Percentiles rank a stretch among this genome's conserved stretches.
Evolutionary conservation across 2,797 vertebrate genomes (phyloP).

Genomic region (Lindbergichthys nudifrons): DNA sequence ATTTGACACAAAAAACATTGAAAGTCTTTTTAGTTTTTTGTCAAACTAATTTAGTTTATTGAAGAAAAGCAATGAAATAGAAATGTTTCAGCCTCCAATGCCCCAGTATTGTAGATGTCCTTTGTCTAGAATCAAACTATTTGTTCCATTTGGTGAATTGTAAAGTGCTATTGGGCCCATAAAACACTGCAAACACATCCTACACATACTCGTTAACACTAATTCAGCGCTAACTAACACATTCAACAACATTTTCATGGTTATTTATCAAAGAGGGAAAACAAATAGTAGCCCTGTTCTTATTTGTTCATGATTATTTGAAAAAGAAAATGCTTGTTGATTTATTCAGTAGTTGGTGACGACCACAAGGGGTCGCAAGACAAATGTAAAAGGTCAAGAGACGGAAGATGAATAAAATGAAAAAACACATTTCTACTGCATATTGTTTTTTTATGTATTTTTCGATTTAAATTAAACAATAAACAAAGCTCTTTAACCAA

Average conservation of each 20-base stretch:
- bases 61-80: slow-evolving; percentile 40
- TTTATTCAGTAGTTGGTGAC: not conserved
- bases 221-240: slow-evolving; percentile 6
- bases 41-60: slow-evolving; percentile 52
- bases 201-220: slow-evolving; percentile 4
- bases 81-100: slow-evolving; percentile 19
- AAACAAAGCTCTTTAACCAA: not conserved
- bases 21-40: slow-evolving; percentile 7
- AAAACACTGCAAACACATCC: slow-evolving; percentile 67
- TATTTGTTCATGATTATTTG: not conserved
- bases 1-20: not conserved
- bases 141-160: slow-evolving; percentile 57
- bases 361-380: not conserved
- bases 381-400: not conserved
- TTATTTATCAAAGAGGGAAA: not conserved
- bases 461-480: not conserved
- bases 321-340: not conserved
- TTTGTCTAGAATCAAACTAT: slow-evolving; percentile 16
- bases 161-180: slow-evolving; percentile 73
- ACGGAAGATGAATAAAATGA: not conserved
- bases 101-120: slow-evolving; percentile 11
- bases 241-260: slow-evolving; percentile 11
- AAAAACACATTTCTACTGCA: not conserved
- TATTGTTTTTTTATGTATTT: not conserved
- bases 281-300: too few relatives aligned